These are phyloP conservation scores for Geotrupes spiniger DNA, from an alignment of 2,888 invertebrate species.

Conservation along the genomic window DNA sequence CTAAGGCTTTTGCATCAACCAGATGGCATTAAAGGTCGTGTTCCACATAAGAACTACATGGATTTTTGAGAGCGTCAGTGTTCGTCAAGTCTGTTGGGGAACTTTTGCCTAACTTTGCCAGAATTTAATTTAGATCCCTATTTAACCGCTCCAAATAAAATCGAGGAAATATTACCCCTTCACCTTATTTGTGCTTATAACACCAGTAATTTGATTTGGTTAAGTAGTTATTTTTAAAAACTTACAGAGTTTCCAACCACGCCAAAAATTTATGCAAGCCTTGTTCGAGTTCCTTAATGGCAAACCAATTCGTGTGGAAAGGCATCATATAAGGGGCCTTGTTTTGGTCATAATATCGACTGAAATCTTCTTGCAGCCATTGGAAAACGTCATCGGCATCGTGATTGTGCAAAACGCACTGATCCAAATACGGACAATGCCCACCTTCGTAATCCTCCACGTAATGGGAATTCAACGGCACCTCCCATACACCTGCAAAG, in stretches of 20 bases:
- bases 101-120: too few species aligned
- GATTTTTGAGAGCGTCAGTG: too few species aligned
- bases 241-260: conserved; percentile 73
- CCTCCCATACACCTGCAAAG: conserved; percentile 79
- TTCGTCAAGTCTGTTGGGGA: too few species aligned
- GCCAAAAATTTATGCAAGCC: conserved; percentile 84
- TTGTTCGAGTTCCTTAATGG: conserved; percentile 75
- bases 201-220: neutral
- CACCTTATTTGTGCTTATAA: too few species aligned
- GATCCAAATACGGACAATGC: conserved; percentile 88
- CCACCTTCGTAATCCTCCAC: conserved; percentile 87
- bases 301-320: conserved; percentile 97
- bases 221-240: conserved; percentile 29
- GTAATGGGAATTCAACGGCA: conserved; percentile 86
- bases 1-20: too few species aligned
- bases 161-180: too few species aligned
- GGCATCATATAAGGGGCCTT: conserved; percentile 93
- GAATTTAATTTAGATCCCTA: too few species aligned
- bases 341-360: conserved; percentile 80
- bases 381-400: conserved; percentile 72
- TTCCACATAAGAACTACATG: too few species aligned
- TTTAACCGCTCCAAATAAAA: too few species aligned
- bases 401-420: conserved; percentile 87
- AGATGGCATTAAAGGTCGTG: too few species aligned
- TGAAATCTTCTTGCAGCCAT: conserved; percentile 89